Percentiles rank a stretch among this genome's conserved stretches.
Evolutionary conservation across 2,888 invertebrate genomes (phyloP).

Genomic region (Thysanoteuthis rhombus): DNA sequence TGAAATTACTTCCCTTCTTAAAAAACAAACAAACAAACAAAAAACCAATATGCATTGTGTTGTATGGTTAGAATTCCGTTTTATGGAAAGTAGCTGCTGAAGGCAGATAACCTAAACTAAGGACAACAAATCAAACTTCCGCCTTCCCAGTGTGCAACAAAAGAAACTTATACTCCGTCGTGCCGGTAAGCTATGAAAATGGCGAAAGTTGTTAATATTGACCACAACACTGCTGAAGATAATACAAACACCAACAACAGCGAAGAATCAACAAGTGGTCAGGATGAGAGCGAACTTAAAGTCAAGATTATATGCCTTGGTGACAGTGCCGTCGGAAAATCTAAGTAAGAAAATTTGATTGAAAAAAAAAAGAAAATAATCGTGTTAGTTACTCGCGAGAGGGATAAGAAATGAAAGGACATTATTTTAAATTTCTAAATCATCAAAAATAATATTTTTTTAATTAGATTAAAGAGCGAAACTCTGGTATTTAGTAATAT

Average conservation of each 20-base stretch:
- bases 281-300: slow-evolving; percentile 50
- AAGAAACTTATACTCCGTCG: neutral
- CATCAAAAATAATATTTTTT: neutral
- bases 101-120: neutral
- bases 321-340: slow-evolving; percentile 73
- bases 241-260: neutral
- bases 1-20: too few relatives aligned
- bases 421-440: neutral
- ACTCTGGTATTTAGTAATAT: neutral
- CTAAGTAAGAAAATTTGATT: slow-evolving; percentile 69
- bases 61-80: neutral
- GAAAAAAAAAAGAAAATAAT: neutral
- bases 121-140: neutral
- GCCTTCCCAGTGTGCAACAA: slow-evolving; percentile 1
- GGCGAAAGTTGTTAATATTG: slow-evolving; percentile 39
- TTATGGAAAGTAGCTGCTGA: neutral
- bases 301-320: slow-evolving; percentile 73
- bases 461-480: neutral
- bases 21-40: too few relatives aligned
- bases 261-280: slow-evolving; percentile 20
- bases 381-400: neutral
- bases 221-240: slow-evolving; percentile 38
- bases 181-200: slow-evolving; percentile 33
- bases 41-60: too few relatives aligned
- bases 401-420: neutral